Percentiles rank a stretch among this genome's conserved stretches.
Evolutionary conservation across 2,113 vertebrate genomes (phyloP).

Genomic region (Crotalus tigris): DNA sequence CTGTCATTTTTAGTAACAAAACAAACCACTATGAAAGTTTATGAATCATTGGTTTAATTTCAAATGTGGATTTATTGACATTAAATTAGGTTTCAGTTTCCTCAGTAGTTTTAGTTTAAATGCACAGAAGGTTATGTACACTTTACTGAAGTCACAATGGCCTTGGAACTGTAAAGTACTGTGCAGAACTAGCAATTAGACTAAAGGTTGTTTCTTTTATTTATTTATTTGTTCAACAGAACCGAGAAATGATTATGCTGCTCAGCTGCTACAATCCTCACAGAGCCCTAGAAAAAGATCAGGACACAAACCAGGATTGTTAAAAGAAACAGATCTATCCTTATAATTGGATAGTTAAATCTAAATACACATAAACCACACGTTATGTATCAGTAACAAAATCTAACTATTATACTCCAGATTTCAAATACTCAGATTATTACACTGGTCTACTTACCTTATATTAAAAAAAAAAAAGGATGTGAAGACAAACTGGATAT

Average conservation of each 20-base stretch:
- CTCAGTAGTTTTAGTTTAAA: not conserved
- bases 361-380: too few relatives aligned
- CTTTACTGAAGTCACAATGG: not conserved
- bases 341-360: too few relatives aligned
- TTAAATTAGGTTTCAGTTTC: conserved; percentile 1
- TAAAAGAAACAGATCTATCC: too few relatives aligned
- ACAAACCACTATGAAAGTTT: rapidly evolving
- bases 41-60: conserved; percentile 16
- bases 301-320: too few relatives aligned
- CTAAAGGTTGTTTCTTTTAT: not conserved
- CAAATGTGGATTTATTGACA: not conserved
- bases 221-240: not conserved
- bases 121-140: not conserved
- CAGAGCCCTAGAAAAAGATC: not conserved
- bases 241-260: not conserved
- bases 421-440: too few relatives aligned
- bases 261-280: not conserved
- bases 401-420: too few relatives aligned
- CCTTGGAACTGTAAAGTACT: not conserved
- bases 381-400: too few relatives aligned
- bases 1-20: rapidly evolving
- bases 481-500: too few relatives aligned
- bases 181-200: not conserved
- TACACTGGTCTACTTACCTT: too few relatives aligned
- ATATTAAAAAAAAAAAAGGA: too few relatives aligned